Conservation (phyloP, 2,797 vertebrate species). For the Mormyrops boulengeri region DNA sequence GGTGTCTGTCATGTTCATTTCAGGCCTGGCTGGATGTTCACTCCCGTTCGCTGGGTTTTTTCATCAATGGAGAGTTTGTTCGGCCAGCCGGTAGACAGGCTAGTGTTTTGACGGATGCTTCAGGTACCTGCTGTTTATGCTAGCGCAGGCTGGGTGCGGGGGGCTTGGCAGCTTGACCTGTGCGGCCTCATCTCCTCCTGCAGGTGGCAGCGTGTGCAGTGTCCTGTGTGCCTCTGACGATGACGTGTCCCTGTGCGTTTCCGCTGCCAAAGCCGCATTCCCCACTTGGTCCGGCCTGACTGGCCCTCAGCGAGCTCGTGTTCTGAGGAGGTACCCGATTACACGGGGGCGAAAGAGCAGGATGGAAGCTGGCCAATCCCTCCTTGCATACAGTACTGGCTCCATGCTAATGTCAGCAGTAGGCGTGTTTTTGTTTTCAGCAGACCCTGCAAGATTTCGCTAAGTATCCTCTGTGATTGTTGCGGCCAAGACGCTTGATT, state of each 20-base stretch:
- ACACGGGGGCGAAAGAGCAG: neutral
- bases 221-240: constrained; percentile 45
- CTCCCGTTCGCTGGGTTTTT: constrained; percentile 52
- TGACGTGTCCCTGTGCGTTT: constrained; percentile 46
- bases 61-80: constrained; percentile 55
- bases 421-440: neutral
- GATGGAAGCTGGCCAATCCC: neutral
- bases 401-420: neutral
- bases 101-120: constrained; percentile 38
- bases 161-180: neutral
- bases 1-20: neutral
- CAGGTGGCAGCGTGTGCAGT: constrained; percentile 51
- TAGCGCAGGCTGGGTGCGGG: neutral
- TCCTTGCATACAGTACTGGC: neutral
- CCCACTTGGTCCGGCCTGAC: constrained; percentile 51
- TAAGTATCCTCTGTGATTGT: too few relatives aligned
- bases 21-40: constrained; percentile 63
- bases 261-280: constrained; percentile 44
- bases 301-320: constrained; percentile 53
- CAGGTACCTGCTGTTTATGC: constrained; percentile 42
- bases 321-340: constrained; percentile 52
- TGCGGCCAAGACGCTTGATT: neutral
- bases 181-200: neutral
- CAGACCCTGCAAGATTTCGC: neutral
- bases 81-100: constrained; percentile 39